Percentiles rank a stretch among this genome's conserved stretches.
Evolutionary conservation across 2,797 vertebrate species (phyloP).

Genomic region (Squalus acanthias): DNA sequence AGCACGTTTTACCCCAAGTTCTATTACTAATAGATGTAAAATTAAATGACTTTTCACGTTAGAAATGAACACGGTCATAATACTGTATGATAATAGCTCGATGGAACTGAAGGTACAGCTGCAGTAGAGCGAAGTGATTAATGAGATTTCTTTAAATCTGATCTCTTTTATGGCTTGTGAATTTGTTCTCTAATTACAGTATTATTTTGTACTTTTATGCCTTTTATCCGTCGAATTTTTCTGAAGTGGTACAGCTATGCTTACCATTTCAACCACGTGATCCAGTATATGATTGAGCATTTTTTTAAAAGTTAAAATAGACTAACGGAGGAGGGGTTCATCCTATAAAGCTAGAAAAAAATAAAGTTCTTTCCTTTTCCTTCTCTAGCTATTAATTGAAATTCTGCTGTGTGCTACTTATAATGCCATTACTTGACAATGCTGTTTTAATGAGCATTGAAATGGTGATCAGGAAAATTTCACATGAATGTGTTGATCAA

Average conservation of each 20-base stretch:
- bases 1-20: neutral
- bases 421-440: neutral
- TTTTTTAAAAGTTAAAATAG: neutral
- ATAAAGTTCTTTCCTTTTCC: neutral
- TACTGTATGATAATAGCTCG: neutral
- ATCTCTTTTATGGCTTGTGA: neutral
- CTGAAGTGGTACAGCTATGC: neutral
- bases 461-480: neutral
- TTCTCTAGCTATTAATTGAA: neutral
- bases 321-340: neutral
- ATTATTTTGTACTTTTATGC: neutral
- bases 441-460: neutral
- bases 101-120: neutral
- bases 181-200: neutral
- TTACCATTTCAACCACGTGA: neutral
- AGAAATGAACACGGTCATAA: neutral
- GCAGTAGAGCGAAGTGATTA: neutral
- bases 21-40: neutral
- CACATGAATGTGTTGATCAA: neutral
- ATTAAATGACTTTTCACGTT: neutral
- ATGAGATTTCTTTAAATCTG: constrained; percentile 25
- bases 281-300: neutral
- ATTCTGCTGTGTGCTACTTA: neutral
- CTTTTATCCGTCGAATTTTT: neutral
- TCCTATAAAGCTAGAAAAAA: neutral